A percentile compares a stretch with the other conserved stretches of the same genome.
phyloP scores from a whole-genome alignment of 2,888 invertebrate genomes.

The Dioctria rufipes region DNA sequence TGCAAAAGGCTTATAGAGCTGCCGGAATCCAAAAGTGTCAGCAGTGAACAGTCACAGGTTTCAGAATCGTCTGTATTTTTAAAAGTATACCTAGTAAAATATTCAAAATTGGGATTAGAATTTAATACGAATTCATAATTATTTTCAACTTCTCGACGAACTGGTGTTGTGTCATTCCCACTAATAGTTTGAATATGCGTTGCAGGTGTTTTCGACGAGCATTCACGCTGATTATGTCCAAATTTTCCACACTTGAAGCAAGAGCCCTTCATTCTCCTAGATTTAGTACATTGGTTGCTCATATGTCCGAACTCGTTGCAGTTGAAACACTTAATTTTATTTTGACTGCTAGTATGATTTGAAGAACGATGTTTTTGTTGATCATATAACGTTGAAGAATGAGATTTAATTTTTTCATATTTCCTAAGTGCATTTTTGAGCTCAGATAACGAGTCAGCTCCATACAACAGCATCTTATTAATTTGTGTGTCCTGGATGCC shows the following conservation, averaged over 20 bases:
- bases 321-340: background rate
- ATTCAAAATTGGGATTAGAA: background rate
- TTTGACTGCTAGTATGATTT: background rate
- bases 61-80: background rate
- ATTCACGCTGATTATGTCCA: background rate
- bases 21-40: too few relatives aligned
- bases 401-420: background rate
- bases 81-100: background rate
- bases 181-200: too few relatives aligned
- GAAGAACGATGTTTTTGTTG: conserved; percentile 8
- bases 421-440: background rate
- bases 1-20: background rate
- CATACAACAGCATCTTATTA: too few relatives aligned
- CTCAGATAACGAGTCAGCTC: too few relatives aligned
- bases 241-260: background rate
- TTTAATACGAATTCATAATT: background rate
- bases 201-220: too few relatives aligned
- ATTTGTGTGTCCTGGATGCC: too few relatives aligned
- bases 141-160: background rate
- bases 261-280: background rate
- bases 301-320: background rate
- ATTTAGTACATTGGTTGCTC: background rate
- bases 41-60: background rate
- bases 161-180: too few relatives aligned
- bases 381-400: background rate